phyloP scores from a whole-genome alignment of 2,113 vertebrate genomes.

The Quiscalus mexicanus region DNA sequence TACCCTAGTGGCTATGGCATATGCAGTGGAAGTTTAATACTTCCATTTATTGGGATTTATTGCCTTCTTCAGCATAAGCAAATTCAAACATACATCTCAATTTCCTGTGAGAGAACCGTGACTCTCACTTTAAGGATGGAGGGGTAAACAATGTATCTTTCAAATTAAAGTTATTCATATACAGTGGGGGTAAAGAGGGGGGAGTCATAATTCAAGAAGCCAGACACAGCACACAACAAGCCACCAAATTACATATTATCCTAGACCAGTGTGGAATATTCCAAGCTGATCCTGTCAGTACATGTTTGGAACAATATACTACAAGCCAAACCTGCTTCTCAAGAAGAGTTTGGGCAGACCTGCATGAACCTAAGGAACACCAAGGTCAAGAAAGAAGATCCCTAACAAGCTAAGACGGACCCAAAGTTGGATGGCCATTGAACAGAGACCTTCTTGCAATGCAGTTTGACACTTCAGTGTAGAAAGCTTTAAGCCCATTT shows the following conservation, averaged over 20 bases:
- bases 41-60: not conserved
- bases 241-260: not conserved
- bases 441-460: not conserved
- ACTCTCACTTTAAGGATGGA: not conserved
- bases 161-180: not conserved
- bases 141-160: not conserved
- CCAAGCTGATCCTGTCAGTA: not conserved
- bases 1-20: not conserved
- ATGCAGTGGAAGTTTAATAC: not conserved
- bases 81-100: not conserved
- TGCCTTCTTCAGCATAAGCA: not conserved
- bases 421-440: not conserved
- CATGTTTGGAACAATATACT: not conserved
- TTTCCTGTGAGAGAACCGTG: not conserved
- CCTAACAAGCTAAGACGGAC: fast-evolving
- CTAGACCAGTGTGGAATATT: not conserved
- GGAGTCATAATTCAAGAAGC: not conserved
- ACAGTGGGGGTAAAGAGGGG: fast-evolving
- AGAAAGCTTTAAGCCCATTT: not conserved
- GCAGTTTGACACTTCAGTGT: not conserved
- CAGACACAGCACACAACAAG: not conserved
- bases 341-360: not conserved
- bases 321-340: not conserved
- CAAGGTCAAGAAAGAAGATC: not conserved
- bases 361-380: not conserved